These are phyloP conservation scores for Tanytarsus gracilentus DNA, from an alignment of 2,888 invertebrate species.

Conservation along the genomic window DNA sequence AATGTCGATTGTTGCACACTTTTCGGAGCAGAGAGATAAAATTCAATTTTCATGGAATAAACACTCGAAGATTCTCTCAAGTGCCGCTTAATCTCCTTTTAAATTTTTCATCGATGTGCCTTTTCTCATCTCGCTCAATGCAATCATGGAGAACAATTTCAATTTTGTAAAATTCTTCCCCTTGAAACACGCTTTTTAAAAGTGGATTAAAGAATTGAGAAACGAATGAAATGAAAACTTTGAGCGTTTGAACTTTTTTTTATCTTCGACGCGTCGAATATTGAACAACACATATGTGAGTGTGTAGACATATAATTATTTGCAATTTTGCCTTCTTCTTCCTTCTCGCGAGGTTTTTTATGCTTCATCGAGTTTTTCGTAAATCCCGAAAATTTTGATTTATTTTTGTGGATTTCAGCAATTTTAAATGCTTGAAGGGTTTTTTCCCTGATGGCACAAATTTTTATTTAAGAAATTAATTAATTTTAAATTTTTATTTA, in stretches of 20 bases:
- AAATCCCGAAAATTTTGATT: not conserved
- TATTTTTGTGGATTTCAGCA: not conserved
- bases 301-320: constrained; percentile 8
- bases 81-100: not conserved
- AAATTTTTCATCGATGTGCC: not conserved
- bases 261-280: not conserved
- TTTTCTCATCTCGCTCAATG: not conserved
- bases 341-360: not conserved
- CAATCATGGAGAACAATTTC: not conserved
- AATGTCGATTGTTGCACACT: constrained; percentile 1
- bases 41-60: not conserved
- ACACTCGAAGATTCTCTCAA: not conserved
- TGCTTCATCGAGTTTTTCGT: not conserved
- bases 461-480: not conserved
- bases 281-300: not conserved
- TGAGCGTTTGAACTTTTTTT: not conserved
- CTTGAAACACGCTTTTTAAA: not conserved
- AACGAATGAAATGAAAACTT: not conserved
- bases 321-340: not conserved
- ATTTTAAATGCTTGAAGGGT: not conserved
- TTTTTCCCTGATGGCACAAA: not conserved
- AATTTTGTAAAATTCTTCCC: not conserved
- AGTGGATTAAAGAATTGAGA: not conserved
- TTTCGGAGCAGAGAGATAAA: not conserved
- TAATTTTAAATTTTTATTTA: no score